A percentile compares a stretch with the other conserved stretches of the same genome.
Conservation (phyloP, 2,888 invertebrate species). For the Gastrophysa polygoni region DNA sequence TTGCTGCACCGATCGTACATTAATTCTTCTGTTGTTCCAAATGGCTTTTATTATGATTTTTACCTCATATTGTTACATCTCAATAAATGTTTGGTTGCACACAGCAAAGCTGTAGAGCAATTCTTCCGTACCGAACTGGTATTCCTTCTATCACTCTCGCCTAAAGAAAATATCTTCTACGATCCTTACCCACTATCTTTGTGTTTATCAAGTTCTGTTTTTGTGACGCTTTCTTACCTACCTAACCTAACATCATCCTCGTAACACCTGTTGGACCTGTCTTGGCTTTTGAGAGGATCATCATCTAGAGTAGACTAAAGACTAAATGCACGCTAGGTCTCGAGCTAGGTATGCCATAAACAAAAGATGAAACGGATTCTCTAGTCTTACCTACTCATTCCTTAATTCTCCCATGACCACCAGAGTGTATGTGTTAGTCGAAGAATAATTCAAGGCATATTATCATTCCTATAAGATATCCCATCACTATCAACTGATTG, state of each 20-base stretch:
- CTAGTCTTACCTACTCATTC: not conserved
- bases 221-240: not conserved
- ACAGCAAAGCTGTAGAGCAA: no score
- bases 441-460: not conserved
- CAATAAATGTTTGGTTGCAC: no score
- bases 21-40: no score
- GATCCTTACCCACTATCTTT: no score
- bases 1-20: no score
- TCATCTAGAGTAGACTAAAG: not conserved
- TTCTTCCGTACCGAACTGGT: not conserved
- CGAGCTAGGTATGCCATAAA: not conserved
- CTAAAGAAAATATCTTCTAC: not conserved
- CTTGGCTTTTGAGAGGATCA: not conserved
- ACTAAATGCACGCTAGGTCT: no score
- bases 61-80: no score
- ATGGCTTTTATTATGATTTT: no score
- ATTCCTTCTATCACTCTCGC: not conserved
- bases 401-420: not conserved
- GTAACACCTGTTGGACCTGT: slow-evolving; percentile 13
- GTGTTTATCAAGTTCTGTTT: not conserved
- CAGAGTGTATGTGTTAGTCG: not conserved
- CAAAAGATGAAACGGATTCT: not conserved
- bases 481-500: slow-evolving; percentile 9
- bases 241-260: slow-evolving; percentile 1
- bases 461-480: not conserved